Base-by-base conservation (phyloP, 2,888 invertebrate genomes). In the Chrysolina haemoptera region DNA sequence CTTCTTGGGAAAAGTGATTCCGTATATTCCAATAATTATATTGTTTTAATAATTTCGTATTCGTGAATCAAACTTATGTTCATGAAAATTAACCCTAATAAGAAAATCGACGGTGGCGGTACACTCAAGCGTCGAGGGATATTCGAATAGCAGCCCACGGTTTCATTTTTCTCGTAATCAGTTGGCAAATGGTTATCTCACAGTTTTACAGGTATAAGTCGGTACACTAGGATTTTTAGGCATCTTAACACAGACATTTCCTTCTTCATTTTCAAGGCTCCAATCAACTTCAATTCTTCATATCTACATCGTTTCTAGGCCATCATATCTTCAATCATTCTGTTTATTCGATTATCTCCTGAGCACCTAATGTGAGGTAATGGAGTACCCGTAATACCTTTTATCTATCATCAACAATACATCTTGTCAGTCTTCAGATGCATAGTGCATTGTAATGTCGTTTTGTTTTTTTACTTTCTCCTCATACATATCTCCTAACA, bases 371-470 rank as follows among this genome's bases (percentile, higher is more conserved):
- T 72, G 63, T 41, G 64, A 68, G 68, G 62, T 68, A 68, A 68
- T 68, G 68, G 68, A 48, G 63, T 63, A 72, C 22, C 67, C 62
- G 67, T 62, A 72, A 59, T 68, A 50, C 64, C 64, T 68, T 64
- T 68, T 68, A 72, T 72, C 72, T 63, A 68, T 72, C 72, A 72
- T 72, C 72, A 68, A 68, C 72, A 68, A 72, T 72, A 64, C 68
- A 46, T 72, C 72, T 68, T 72, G 72, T 72, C 72, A 72, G 72
- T 53, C 43, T 67, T 50, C 68, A 72, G 68, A 68, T 72, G 72
- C 68, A 68, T 68, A 63, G 63, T 72, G 50, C 68, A 72, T 72
- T 72, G 72, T 72, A 64, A 46, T 68, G 27, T 50, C 35, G 63
- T 68, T 72, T 72, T 72, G 53, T 63, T 43, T 53, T 72, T 68